Base-by-base conservation (phyloP, 2,797 vertebrate genomes). In the Hyperoplus lanceolatus region DNA sequence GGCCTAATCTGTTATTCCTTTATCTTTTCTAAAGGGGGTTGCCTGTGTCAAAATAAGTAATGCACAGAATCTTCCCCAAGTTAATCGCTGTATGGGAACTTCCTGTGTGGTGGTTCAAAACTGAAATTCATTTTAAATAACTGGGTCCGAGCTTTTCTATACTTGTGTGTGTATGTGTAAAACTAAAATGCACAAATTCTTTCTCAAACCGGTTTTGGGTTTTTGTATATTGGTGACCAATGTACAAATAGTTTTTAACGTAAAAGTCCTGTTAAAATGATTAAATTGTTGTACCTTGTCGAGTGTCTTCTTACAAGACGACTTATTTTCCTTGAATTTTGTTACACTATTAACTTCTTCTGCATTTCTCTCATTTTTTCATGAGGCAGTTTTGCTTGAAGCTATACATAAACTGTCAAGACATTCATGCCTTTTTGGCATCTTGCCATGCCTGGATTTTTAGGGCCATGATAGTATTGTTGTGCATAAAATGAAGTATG, bases 31-130 rank as follows among this genome's bases (percentile, higher is more conserved):
- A 42, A 59, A 16, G 14, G 13, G 29, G 4, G 18, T 21, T 0
- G 0, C 3, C 12, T 59, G 21, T 21, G 38, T 55, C 54, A 8
- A 38, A 70, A 48, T 57, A 41, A n/a, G 1, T 38, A 11, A 51
- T 53, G 7, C 13, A 55, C 13, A 77, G 57, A 74, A 50, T 70
- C 6, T 13, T 16, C 13, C 51, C 0, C 2, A 29, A 60, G 3
- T 80, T 14, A 78, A 64, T 83, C 68, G 59, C 39, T 48, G 38
- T 5, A 9, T 65, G 46, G 56, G 21, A 82, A 73, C 61, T 42
- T 73, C 58, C 72, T 68, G 80, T 78, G 54, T 49, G 1, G 58
- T 50, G 7, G 18, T 63, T 87, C 10, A 74, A 29, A 46, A 75
- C 2, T 10, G 38, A 73, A 54, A 48, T 39, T 55, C 14, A 16